Evolutionary conservation across 1,140 invertebrate species (phyloP), one percentile per base, ranked within the genome.

Genomic region (Condylostylus longicornis): DNA sequence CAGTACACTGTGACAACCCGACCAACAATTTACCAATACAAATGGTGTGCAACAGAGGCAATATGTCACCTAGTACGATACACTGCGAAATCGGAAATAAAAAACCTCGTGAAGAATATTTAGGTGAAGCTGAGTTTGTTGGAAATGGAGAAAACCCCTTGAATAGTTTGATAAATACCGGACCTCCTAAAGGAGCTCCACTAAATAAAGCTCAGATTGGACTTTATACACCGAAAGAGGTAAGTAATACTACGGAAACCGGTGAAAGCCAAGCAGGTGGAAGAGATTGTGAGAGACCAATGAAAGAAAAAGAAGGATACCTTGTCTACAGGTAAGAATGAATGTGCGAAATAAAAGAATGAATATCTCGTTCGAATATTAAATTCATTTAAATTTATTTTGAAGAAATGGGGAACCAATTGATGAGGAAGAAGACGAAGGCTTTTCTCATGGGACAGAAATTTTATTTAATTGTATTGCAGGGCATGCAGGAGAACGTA

Each of bases 391-490:
- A n/a, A n/a, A n/a, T n/a, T n/a, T n/a, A n/a, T n/a, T n/a, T 10
- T 27, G 25, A 8, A 13, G 25, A 27, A 27, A 27, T 5, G 25
- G n/a, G n/a, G n/a, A 5, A 19, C 8, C 18, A 0, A 18, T 33
- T 13, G 17, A 7, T 32, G 10, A 9, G 54, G 59, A 18, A 43
- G 48, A 53, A 5, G 66, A 71, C 4, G 61, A 64, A 17, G 63
- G 70, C 23, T 84, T 80, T 51, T 74, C 79, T 5, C 77, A 84
- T 47, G 79, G 79, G 2, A 81, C 80, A 0, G 79, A 84, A 57
- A 75, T 85, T 12, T 78, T 76, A 2, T 86, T 84, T 54, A 74
- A 78, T 44, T 87, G 83, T 51, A 80, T 83, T 22, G 73, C 75
- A 2, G 75, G 74, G 39, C 77, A 79, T 5, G 77, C 79, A 60